Evolutionary conservation across 2,888 invertebrate species (phyloP).

Genomic region (Troglohyphantes excavatus): DNA sequence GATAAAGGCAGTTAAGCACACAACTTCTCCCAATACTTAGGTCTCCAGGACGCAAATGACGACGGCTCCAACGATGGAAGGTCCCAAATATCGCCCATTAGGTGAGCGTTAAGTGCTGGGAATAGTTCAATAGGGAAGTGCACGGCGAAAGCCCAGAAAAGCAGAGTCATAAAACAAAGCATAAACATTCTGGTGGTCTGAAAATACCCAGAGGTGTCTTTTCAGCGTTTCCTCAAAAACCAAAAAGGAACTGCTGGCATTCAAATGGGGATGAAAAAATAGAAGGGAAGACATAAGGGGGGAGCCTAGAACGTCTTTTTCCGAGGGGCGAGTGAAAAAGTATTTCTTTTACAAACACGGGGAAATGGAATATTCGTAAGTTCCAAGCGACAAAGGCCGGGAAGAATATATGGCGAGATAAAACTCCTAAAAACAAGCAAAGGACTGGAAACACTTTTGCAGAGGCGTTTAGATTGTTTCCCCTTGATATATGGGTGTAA

Average conservation of each 20-base stretch:
- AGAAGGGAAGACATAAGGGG: slow-evolving; percentile 17
- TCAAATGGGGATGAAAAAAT: slow-evolving; percentile 70
- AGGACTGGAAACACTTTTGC: slow-evolving; percentile 72
- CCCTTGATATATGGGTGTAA: slow-evolving; percentile 75
- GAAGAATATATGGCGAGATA: slow-evolving; percentile 71
- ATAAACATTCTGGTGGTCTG: slow-evolving; percentile 57
- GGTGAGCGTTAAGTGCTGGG: slow-evolving; percentile 35
- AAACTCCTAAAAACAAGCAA: slow-evolving; percentile 75
- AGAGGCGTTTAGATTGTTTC: slow-evolving; percentile 73
- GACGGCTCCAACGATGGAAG: neutral
- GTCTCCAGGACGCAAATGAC: slow-evolving; percentile 17
- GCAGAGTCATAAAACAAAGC: slow-evolving; percentile 48
- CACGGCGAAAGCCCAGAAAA: slow-evolving; percentile 34
- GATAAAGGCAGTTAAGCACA: slow-evolving; percentile 45
- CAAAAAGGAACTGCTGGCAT: slow-evolving; percentile 52
- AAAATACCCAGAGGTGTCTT: slow-evolving; percentile 69
- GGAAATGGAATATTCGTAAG: slow-evolving; percentile 74
- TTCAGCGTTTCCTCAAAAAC: slow-evolving; percentile 41
- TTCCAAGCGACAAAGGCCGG: slow-evolving; percentile 65
- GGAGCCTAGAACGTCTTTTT: slow-evolving; percentile 59
- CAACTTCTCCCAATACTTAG: slow-evolving; percentile 41
- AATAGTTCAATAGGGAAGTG: slow-evolving; percentile 15
- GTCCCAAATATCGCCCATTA: slow-evolving; percentile 42
- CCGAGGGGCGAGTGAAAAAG: slow-evolving; percentile 18
- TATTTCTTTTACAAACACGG: slow-evolving; percentile 65